phyloP scores from a whole-genome alignment of 2,797 vertebrate species.

The Chloroceryle amazona region DNA sequence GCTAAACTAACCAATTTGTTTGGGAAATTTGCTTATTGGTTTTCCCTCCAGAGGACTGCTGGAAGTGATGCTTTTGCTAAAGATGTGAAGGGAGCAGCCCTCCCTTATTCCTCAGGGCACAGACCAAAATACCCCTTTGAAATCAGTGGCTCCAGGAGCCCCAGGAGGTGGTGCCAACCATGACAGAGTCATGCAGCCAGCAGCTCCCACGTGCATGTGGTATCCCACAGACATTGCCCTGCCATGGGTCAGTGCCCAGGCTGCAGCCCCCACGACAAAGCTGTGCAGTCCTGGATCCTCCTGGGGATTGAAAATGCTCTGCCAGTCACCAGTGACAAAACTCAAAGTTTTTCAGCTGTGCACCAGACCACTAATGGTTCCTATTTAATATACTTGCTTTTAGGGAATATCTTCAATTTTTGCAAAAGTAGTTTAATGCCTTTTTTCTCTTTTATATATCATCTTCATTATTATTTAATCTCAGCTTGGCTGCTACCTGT shows the following conservation, averaged over 20 bases:
- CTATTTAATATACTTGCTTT: not conserved
- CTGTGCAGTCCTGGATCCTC: not conserved
- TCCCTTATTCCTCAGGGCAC: not conserved
- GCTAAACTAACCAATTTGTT: not conserved
- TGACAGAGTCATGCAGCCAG: accelerated
- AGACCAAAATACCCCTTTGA: not conserved
- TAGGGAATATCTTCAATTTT: not conserved
- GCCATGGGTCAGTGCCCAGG: accelerated
- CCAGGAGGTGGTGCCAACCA: accelerated
- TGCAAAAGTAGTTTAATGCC: not conserved
- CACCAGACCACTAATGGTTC: not conserved
- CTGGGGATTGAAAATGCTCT: not conserved
- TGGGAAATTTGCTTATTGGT: not conserved
- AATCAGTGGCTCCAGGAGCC: not conserved
- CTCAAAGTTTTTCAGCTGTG: not conserved
- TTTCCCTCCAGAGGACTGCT: not conserved
- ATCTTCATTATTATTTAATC: not conserved
- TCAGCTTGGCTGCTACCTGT: not conserved
- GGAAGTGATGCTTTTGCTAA: not conserved
- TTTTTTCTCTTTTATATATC: not conserved
- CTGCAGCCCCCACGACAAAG: not conserved
- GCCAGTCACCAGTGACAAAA: not conserved
- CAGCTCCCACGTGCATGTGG: accelerated
- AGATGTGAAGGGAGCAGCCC: not conserved
- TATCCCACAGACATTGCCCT: not conserved